These are phyloP conservation scores for Platycercus adscitus DNA, from an alignment of 2,113 vertebrate genomes.

Conservation along the genomic window DNA sequence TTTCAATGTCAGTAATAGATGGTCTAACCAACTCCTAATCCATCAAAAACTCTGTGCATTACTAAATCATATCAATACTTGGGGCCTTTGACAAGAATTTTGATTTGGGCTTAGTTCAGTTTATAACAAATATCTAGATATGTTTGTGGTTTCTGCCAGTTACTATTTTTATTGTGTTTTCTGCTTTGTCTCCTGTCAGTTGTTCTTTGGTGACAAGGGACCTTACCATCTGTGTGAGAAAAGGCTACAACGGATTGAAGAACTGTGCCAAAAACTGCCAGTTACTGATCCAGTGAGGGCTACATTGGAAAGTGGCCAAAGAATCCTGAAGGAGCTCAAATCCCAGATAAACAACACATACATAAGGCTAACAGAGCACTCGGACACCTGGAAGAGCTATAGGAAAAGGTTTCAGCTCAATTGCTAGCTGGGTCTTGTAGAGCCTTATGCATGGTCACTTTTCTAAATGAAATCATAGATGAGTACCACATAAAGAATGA, in stretches of 20 bases:
- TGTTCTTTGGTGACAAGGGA: constrained; percentile 88
- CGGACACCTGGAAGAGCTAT: constrained; percentile 91
- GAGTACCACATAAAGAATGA: background rate
- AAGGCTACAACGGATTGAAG: constrained; percentile 87
- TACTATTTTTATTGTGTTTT: background rate
- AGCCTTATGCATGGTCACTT: background rate
- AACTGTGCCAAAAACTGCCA: constrained; percentile 88
- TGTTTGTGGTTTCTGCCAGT: background rate
- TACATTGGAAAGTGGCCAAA: constrained; percentile 72
- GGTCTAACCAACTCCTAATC: background rate
- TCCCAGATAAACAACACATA: constrained; percentile 79
- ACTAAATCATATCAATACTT: background rate
- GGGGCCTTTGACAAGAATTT: background rate
- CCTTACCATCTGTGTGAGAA: constrained; percentile 85
- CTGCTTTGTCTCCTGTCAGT: constrained; percentile 69
- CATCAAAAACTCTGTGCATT: background rate
- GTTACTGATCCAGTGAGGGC: constrained; percentile 82
- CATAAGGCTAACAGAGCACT: constrained; percentile 80
- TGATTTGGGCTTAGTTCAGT: background rate
- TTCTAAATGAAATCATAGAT: background rate
- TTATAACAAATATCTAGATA: background rate
- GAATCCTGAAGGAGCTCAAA: constrained; percentile 78
- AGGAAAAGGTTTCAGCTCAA: constrained; percentile 78
- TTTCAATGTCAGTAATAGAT: background rate
- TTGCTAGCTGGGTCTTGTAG: background rate